Conservation (phyloP, 2,113 vertebrate genomes). For the Otolemur garnettii region DNA sequence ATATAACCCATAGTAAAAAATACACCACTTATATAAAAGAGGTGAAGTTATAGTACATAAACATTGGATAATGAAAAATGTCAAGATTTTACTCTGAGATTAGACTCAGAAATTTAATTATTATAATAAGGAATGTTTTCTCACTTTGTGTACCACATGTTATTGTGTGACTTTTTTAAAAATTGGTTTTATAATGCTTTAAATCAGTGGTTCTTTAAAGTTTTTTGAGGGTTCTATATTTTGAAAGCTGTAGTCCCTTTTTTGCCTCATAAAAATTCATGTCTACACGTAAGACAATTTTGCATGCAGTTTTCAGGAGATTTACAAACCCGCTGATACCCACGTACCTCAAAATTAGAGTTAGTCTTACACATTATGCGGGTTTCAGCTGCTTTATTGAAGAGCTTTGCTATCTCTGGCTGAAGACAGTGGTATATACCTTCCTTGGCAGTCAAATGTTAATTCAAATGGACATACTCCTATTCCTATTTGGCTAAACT, state of each 20-base stretch:
- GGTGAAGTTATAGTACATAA: not conserved
- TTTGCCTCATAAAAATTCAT: constrained; percentile 16
- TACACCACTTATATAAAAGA: not conserved
- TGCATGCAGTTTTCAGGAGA: constrained; percentile 13
- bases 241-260: constrained; percentile 3
- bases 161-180: not conserved
- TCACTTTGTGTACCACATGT: not conserved
- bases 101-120: constrained; percentile 16
- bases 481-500: not conserved
- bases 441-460: not conserved
- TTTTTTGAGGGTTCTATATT: constrained; percentile 4
- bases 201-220: not conserved
- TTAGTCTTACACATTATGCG: not conserved
- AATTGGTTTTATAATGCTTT: constrained; percentile 52
- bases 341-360: not conserved
- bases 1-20: constrained; percentile 2
- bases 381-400: not conserved
- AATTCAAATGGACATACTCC: not conserved
- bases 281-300: not conserved
- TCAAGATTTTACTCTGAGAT: not conserved
- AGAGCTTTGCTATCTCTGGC: not conserved
- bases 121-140: not conserved
- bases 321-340: not conserved
- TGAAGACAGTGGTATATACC: not conserved
- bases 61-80: not conserved